phyloP scores from a whole-genome alignment of 1,140 invertebrate genomes.

The Eupeodes corollae region DNA sequence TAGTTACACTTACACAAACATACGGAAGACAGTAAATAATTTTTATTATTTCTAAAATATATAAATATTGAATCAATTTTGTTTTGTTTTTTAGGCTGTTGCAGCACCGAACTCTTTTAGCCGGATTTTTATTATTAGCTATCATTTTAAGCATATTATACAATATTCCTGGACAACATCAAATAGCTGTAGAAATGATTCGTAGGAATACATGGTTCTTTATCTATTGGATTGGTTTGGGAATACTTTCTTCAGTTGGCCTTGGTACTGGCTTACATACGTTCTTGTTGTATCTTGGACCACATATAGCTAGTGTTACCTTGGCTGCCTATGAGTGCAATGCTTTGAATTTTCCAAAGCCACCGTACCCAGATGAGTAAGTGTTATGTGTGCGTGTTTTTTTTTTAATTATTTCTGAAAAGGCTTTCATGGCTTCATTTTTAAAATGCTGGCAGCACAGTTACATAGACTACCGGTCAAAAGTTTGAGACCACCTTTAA shows the following conservation, averaged over 20 bases:
- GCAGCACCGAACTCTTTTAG: slow-evolving; percentile 41
- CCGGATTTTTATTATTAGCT: slow-evolving; percentile 33
- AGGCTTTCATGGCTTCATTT: too few relatives aligned
- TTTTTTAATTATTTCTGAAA: neutral
- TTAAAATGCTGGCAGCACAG: too few relatives aligned
- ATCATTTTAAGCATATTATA: slow-evolving; percentile 36
- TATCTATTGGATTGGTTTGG: slow-evolving; percentile 89
- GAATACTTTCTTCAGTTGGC: slow-evolving; percentile 92
- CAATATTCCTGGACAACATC: slow-evolving; percentile 40
- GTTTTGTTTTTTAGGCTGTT: slow-evolving; percentile 39
- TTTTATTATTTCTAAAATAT: neutral
- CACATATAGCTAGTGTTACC: slow-evolving; percentile 87
- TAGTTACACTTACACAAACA: slow-evolving; percentile 47
- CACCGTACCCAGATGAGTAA: slow-evolving; percentile 77
- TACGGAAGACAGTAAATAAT: slow-evolving; percentile 42
- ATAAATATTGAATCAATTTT: neutral
- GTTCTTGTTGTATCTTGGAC: slow-evolving; percentile 92
- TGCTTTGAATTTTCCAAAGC: slow-evolving; percentile 84
- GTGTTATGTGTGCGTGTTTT: slow-evolving; percentile 26
- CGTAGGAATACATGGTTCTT: slow-evolving; percentile 57
- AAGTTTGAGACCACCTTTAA: too few relatives aligned
- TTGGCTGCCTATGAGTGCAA: slow-evolving; percentile 96
- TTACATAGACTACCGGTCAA: too few relatives aligned
- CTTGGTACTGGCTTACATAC: slow-evolving; percentile 97
- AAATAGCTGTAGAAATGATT: slow-evolving; percentile 35